These are phyloP conservation scores for Corythornis leucogaster DNA, from an alignment of 2,797 vertebrate genomes.

Conservation along the genomic window DNA sequence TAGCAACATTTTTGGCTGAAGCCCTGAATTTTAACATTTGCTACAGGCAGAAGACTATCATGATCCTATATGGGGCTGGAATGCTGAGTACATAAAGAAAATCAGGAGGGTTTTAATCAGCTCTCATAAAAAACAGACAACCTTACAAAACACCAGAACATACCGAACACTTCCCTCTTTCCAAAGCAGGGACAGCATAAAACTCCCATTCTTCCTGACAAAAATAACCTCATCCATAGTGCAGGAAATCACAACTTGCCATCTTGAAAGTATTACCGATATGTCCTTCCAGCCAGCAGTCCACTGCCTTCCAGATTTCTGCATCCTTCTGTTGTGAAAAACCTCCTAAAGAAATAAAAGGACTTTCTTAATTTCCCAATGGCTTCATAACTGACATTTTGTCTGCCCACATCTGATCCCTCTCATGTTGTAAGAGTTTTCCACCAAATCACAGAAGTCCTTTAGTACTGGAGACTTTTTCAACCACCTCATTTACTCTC, in stretches of 20 bases:
- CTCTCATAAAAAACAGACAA: neutral
- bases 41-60: neutral
- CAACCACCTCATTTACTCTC: neutral
- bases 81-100: neutral
- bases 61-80: neutral
- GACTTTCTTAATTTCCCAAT: neutral
- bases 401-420: neutral
- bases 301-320: neutral
- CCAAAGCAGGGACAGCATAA: neutral
- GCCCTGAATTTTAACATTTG: neutral
- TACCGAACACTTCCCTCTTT: neutral
- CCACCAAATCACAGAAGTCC: neutral
- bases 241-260: constrained; percentile 1
- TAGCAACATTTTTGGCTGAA: neutral
- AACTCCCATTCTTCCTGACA: neutral
- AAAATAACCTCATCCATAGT: neutral
- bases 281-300: neutral
- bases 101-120: neutral
- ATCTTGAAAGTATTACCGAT: constrained; percentile 1
- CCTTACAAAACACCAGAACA: neutral
- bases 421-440: neutral
- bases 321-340: neutral
- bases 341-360: neutral
- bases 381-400: neutral
- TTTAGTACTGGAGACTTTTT: neutral